These are phyloP conservation scores for Abrostola tripartita DNA, from an alignment of 2,888 invertebrate species.

Conservation along the genomic window DNA sequence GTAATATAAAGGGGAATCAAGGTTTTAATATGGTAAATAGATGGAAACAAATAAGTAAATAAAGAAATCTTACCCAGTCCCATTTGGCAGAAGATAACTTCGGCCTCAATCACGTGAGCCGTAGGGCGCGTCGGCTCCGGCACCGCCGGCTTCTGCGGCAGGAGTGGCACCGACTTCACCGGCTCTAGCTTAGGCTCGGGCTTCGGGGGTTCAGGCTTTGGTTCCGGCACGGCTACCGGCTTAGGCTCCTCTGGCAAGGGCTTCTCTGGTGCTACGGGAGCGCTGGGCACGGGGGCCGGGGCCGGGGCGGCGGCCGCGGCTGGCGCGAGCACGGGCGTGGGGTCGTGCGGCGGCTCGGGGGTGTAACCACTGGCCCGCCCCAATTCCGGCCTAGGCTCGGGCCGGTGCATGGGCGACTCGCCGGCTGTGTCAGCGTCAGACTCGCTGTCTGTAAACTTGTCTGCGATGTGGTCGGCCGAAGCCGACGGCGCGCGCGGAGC, in stretches of 20 bases:
- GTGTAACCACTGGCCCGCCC: slow-evolving; percentile 63
- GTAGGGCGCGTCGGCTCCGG: slow-evolving; percentile 71
- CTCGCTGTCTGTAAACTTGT: slow-evolving; percentile 89
- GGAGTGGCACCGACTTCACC: slow-evolving; percentile 51
- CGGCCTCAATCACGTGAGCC: slow-evolving; percentile 89
- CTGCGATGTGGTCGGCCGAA: slow-evolving; percentile 81
- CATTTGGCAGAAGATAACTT: slow-evolving; percentile 92
- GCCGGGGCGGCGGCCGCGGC: slow-evolving; percentile 44
- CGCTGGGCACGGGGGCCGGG: slow-evolving; percentile 62
- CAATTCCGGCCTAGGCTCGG: slow-evolving; percentile 54
- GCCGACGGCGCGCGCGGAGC: slow-evolving; percentile 74
- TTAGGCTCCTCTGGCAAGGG: slow-evolving; percentile 55
- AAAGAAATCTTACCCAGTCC: slow-evolving; percentile 89
- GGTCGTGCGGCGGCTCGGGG: slow-evolving; percentile 60
- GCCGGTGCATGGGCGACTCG: slow-evolving; percentile 82
- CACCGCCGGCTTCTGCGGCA: slow-evolving; percentile 52
- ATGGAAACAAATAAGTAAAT: slow-evolving; percentile 10
- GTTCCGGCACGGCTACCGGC: slow-evolving; percentile 40
- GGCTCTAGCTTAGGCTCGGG: slow-evolving; percentile 58
- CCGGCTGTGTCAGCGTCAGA: slow-evolving; percentile 86
- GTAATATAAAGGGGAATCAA: not conserved
- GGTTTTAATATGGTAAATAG: too few species aligned
- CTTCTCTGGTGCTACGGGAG: slow-evolving; percentile 47
- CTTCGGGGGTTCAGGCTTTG: slow-evolving; percentile 44
- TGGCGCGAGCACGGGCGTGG: slow-evolving; percentile 52